Conservation (phyloP, 1,140 invertebrate species). For the Zophobas morio region DNA sequence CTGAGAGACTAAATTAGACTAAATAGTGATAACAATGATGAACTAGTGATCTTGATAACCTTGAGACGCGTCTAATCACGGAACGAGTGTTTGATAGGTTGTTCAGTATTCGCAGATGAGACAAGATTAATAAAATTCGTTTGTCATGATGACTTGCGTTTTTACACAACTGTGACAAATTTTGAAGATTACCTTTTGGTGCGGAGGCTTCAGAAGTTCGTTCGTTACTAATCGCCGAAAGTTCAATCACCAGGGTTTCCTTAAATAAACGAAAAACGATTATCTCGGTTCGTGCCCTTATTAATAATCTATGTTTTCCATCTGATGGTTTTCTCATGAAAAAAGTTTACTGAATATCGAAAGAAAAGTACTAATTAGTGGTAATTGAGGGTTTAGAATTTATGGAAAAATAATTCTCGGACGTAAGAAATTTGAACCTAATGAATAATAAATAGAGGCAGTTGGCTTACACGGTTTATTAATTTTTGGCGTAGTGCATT, state of each 20-base stretch:
- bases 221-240: neutral
- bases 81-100: neutral
- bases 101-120: too few species aligned
- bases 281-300: neutral
- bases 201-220: neutral
- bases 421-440: too few species aligned
- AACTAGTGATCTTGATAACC: neutral
- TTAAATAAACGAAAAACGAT: neutral
- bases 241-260: neutral
- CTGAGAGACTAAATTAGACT: neutral
- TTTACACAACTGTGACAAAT: neutral
- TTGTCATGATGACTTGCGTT: neutral
- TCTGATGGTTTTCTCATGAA: neutral
- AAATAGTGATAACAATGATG: neutral
- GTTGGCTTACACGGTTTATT: too few species aligned
- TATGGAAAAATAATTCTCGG: too few species aligned
- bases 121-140: neutral
- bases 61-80: neutral
- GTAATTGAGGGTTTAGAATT: slow-evolving; percentile 5
- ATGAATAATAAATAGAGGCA: too few species aligned
- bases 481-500: too few species aligned
- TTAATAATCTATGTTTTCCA: neutral
- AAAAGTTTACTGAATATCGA: neutral
- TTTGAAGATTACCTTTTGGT: neutral
- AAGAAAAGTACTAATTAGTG: slow-evolving; percentile 3